Evolutionary conservation across 2,888 invertebrate genomes (phyloP), one percentile per base, ranked within the genome.

Genomic region (Drosophila phalerata): DNA sequence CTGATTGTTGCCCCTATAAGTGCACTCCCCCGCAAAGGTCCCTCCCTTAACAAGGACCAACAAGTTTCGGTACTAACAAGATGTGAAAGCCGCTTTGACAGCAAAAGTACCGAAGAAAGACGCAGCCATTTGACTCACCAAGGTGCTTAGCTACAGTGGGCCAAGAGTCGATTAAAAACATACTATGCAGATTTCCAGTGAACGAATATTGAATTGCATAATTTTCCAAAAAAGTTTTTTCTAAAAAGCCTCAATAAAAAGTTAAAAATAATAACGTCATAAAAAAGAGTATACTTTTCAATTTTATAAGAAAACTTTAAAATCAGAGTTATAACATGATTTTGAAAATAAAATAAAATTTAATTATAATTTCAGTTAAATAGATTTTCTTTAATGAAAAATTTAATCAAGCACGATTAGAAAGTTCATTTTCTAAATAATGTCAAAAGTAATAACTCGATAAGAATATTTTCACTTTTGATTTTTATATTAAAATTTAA

Each of bases 81-180:
- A 74, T 42, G 47, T 58, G 61, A 74, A 69, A 73, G 73, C 53
- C 61, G 61, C 74, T 74, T 69, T 69, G 53, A 22, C 43, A 60
- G 55, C 73, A 17, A 45, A 63, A 58, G 45, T 53, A 43, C 57
- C 30, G 40, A 48, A 60, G 42, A 42, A 66, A 67, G 57, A 43
- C 62, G 56, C 67, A 51, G 56, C 28, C 47, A 40, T 30, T 42
- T 19, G 15, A 56, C 15, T 32, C 42, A 8, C 34, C 8, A 22
- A 37, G 13, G 42, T 47, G 45, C 28, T 45, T 38, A 47, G 15
- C 43, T 9, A 73, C 73, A 68, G 58, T 73, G 73, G 68, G 42
- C 9, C 5, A 30, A 40, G 17, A 6, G 2, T 10, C 3, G 42
- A 42, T 42, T 42, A 5, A 22, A 42, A 19, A 10, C 3, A n/a